phyloP scores from a whole-genome alignment of 2,113 vertebrate species.

The Carlito syrichta region DNA sequence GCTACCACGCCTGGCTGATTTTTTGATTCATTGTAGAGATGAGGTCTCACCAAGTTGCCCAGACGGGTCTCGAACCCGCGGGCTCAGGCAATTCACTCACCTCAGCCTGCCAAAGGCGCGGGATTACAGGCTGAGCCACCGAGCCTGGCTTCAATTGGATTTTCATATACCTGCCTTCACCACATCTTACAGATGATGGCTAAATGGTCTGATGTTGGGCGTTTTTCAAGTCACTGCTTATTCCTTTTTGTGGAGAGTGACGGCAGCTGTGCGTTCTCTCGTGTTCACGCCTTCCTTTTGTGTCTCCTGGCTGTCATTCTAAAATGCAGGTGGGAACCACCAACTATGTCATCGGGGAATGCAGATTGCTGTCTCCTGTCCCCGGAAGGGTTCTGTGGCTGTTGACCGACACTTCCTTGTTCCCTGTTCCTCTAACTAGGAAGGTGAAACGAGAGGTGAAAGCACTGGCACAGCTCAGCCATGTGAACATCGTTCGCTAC shows the following conservation, averaged over 20 bases:
- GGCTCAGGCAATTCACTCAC: too few relatives aligned
- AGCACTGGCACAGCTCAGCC: conserved; percentile 63
- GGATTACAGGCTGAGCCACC: too few relatives aligned
- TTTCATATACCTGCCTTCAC: too few relatives aligned
- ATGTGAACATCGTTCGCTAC: conserved; percentile 80
- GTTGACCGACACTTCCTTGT: not conserved
- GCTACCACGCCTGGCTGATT: too few relatives aligned
- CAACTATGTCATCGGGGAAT: not conserved
- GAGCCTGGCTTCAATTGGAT: too few relatives aligned
- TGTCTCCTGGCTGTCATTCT: not conserved
- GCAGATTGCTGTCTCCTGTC: not conserved
- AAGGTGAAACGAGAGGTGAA: conserved; percentile 74
- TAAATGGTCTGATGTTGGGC: not conserved
- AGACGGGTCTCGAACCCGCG: too few relatives aligned
- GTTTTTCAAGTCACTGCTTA: not conserved
- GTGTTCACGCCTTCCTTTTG: not conserved
- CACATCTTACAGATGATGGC: not conserved
- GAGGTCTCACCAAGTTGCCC: too few relatives aligned
- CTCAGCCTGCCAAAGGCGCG: too few relatives aligned
- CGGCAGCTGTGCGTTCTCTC: not conserved
- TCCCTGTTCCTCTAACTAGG: conserved; percentile 34
- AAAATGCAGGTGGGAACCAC: not conserved
- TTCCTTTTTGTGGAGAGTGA: not conserved
- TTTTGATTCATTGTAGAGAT: too few relatives aligned
- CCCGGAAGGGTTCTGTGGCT: not conserved